phyloP scores from a whole-genome alignment of 23 tunicate species.

The Corella eumyota region DNA sequence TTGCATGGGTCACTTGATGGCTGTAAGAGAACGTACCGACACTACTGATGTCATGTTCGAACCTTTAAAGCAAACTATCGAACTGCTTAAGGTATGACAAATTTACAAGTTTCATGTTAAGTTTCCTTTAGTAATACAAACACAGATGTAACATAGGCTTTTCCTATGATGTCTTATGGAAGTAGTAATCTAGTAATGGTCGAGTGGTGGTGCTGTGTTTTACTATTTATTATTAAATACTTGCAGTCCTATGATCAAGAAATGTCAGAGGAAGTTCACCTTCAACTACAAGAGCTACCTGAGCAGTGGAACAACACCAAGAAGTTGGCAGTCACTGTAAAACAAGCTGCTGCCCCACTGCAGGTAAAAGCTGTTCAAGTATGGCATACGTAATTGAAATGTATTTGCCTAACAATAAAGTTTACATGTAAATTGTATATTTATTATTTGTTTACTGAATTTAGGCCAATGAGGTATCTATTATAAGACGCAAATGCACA shows the following conservation, averaged over 20 bases:
- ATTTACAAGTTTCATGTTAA: not conserved
- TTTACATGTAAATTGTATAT: not conserved
- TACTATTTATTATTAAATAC: not conserved
- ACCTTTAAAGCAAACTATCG: slow-evolving; percentile 89
- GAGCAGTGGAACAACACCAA: slow-evolving; percentile 96
- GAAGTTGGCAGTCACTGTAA: slow-evolving; percentile 80
- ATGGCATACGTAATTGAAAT: not conserved
- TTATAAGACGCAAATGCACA: slow-evolving; percentile 83
- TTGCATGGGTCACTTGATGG: slow-evolving; percentile 90
- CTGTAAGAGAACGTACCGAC: slow-evolving; percentile 78
- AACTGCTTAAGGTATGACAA: slow-evolving; percentile 85
- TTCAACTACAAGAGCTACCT: slow-evolving; percentile 84
- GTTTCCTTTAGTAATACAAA: not conserved
- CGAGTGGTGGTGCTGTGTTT: not conserved
- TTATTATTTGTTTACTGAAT: not conserved
- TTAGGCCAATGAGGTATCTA: slow-evolving; percentile 91
- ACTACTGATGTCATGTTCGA: slow-evolving; percentile 93
- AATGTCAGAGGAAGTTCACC: slow-evolving; percentile 95
- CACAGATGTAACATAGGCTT: too few relatives aligned
- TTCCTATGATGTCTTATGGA: too few relatives aligned
- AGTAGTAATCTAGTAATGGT: too few relatives aligned
- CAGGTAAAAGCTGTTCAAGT: slow-evolving; percentile 66
- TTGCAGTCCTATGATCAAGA: slow-evolving; percentile 79
- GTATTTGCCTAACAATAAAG: not conserved
- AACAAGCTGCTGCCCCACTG: slow-evolving; percentile 86